Evolutionary conservation across 2,113 vertebrate genomes (phyloP), one percentile per base, ranked within the genome.

Genomic region (Nansenia antarctica): DNA sequence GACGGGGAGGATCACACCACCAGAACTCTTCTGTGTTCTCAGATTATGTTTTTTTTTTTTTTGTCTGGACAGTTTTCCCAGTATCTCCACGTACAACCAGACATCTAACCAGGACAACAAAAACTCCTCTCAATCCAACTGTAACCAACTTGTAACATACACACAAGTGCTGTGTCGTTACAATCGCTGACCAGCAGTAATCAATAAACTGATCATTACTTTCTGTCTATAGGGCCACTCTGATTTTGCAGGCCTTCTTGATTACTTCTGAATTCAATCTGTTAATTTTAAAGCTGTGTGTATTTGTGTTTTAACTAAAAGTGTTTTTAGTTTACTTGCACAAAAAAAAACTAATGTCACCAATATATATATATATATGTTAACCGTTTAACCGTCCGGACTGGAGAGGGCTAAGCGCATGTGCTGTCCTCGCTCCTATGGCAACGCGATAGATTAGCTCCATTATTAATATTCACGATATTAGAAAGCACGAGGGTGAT

Each of bases 401-500:
- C 89, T 90, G 94, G 93, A 94, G 91, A 93, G 92, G 94, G 92
- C 29, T 89, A 91, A 89, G 92, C 90, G 70, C 90, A 85, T 84
- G 89, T 94, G 90, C 92, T 86, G 91, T 87, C 87, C 89, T 53
- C 79, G 93, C 94, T 96, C 89, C 93, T 94, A 94, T 95, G 93
- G 93, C 94, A 95, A 95, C 94, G 92, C 89, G 85, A 87, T 91
- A 85, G 92, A 94, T 91, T 85, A 89, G 86, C 90, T 91, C 91
- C 92, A 90, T 92, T 94, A 90, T 92, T 94, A 90, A 92, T 92
- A 93, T 94, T 93, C 90, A 86, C 88, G 88, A 90, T 90, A 89
- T 88, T 92, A 79, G 89, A 87, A 70, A 80, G 90, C 89, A 85
- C 82, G 91, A 45, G 84, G 26, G 70, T 85, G 90, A 89, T 90